Base-by-base conservation (phyloP, 2,888 invertebrate species). In the Leptogaster cylindrica region DNA sequence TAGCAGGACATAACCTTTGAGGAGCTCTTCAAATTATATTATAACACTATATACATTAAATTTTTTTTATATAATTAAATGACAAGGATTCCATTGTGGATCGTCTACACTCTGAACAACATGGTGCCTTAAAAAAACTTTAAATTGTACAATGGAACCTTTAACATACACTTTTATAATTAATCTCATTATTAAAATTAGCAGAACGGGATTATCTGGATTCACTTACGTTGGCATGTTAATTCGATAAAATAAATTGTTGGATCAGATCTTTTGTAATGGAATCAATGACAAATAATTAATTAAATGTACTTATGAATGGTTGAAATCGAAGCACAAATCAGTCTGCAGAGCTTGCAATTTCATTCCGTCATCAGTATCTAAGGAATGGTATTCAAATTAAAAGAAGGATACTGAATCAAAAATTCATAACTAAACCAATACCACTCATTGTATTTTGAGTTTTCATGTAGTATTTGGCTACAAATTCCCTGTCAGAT, bases 241-340 rank as follows among this genome's bases (percentile, higher is more conserved):
- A 68, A 68, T 68, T 68, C 20, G 65, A 68, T 68, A 65, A 68
- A 58, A 55, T 58, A 65, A 68, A 65, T 68, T 58, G 64, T 41
- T 48, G 48, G 68, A 68, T 68, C 65, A 41, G 65, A 52, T 41
- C 58, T 48, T 52, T 16, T 68, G 68, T 68, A 68, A 68, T 68
- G 65, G 68, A 65, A 65, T 68, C 65, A 68, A 55, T 68, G 65
- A 68, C 65, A 68, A 68, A 65, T 68, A 68, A 68, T n/a, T n/a
- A n/a, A n/a, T 68, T 68, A 65, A 68, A 65, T 27, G 44, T 55
- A 46, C 58, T 68, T 64, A 68, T 68, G 63, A 68, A 52, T 64
- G n/a, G n/a, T n/a, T n/a, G n/a, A n/a, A n/a, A n/a, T n/a, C n/a
- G n/a, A n/a, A n/a, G n/a, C n/a, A n/a, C n/a, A n/a, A n/a, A n/a